Percentiles rank a stretch among this genome's conserved stretches.
These are phyloP conservation scores for Danaus plexippus DNA, from an alignment of 1,140 invertebrate genomes.

Conservation along the genomic window DNA sequence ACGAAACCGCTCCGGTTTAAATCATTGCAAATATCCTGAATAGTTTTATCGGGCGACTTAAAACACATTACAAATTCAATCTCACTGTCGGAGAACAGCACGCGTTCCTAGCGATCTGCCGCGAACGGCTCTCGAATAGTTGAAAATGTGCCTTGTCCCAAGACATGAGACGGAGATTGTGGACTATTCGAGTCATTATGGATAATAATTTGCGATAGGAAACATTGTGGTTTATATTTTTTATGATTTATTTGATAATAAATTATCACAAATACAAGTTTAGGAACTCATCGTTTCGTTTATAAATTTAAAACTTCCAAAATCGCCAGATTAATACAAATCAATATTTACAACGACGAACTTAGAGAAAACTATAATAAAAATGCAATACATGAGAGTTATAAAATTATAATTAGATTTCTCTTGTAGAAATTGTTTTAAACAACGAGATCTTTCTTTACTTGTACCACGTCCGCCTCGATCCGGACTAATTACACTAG, in stretches of 20 bases:
- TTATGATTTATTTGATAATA: too few relatives aligned
- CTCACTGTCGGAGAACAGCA: conserved; percentile 13
- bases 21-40: conserved; percentile 21
- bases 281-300: too few relatives aligned
- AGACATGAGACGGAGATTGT: not conserved
- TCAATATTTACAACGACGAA: not conserved
- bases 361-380: not conserved
- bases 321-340: too few relatives aligned
- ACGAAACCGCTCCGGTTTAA: conserved; percentile 15
- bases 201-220: too few relatives aligned
- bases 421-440: not conserved
- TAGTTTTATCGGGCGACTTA: conserved; percentile 30
- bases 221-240: too few relatives aligned
- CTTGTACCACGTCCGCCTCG: conserved; percentile 17
- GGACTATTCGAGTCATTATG: too few relatives aligned
- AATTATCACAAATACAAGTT: too few relatives aligned
- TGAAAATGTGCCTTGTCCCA: conserved; percentile 14
- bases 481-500: conserved; percentile 27
- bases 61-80: conserved; percentile 34
- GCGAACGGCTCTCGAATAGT: conserved; percentile 26
- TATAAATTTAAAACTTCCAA: too few relatives aligned
- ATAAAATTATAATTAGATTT: not conserved
- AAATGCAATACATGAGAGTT: too few relatives aligned
- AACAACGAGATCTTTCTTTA: not conserved
- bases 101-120: conserved; percentile 19